Conservation (phyloP, 2,113 vertebrate genomes). For the Dromas ardeola region DNA sequence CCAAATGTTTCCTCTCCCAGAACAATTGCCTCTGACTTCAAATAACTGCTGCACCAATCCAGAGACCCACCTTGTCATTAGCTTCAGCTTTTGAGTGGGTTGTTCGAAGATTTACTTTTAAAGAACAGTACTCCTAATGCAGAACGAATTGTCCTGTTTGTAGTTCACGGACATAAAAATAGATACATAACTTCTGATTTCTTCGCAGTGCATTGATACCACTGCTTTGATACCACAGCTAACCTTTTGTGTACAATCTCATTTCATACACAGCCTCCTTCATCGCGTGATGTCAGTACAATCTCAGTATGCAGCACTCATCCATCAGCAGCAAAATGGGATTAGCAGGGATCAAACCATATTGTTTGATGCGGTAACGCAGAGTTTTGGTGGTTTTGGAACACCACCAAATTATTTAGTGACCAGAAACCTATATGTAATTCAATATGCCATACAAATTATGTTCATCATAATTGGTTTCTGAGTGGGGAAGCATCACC, state of each 20-base stretch:
- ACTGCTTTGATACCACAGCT: not conserved
- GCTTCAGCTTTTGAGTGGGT: not conserved
- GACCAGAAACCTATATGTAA: not conserved
- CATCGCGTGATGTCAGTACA: constrained; percentile 1
- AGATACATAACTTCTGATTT: not conserved
- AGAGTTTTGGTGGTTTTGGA: not conserved
- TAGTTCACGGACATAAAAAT: not conserved
- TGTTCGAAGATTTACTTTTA: not conserved
- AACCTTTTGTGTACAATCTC: not conserved
- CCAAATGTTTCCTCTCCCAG: not conserved
- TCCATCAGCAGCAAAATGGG: constrained; percentile 38
- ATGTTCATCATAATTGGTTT: not conserved
- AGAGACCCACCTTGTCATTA: not conserved
- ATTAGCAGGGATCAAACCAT: constrained; percentile 40
- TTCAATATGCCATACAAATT: not conserved
- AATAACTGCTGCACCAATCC: not conserved
- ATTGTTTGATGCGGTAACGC: not conserved
- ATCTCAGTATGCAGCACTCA: constrained; percentile 16
- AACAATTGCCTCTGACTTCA: not conserved
- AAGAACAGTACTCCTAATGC: not conserved
- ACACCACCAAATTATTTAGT: not conserved
- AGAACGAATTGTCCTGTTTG: constrained; percentile 2
- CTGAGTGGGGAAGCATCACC: not conserved
- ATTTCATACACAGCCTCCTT: constrained; percentile 21
- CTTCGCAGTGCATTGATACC: not conserved